A percentile compares a stretch with the other conserved stretches of the same genome.
phyloP scores from a whole-genome alignment of 2,888 invertebrate genomes.

The Dicycla oo region DNA sequence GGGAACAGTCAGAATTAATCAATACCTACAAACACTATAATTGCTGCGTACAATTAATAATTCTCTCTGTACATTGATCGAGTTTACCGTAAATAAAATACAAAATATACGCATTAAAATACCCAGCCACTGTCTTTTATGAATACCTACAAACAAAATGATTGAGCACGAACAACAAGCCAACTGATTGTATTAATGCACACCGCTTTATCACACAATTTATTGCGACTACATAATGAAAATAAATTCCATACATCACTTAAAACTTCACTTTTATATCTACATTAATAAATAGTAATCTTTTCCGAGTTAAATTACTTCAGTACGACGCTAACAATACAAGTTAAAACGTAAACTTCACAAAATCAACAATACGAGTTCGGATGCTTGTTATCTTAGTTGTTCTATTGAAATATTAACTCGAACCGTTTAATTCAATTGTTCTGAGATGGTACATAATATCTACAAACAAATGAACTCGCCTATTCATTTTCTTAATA shows the following conservation, averaged over 20 bases:
- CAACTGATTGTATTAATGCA: conserved; percentile 51
- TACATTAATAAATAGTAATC: conserved; percentile 33
- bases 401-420: conserved; percentile 68
- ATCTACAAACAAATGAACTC: conserved; percentile 50
- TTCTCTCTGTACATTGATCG: not conserved
- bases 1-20: conserved; percentile 41
- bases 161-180: conserved; percentile 44
- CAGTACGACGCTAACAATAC: conserved; percentile 10
- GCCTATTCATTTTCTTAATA: conserved; percentile 46
- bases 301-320: conserved; percentile 38
- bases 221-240: conserved; percentile 43
- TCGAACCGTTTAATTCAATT: conserved; percentile 63
- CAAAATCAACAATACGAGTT: conserved; percentile 64
- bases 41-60: conserved; percentile 16
- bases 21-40: conserved; percentile 35
- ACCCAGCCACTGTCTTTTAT: conserved; percentile 29
- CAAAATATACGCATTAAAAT: conserved; percentile 27
- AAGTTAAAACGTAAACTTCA: conserved; percentile 44
- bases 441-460: conserved; percentile 43
- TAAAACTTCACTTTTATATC: conserved; percentile 29
- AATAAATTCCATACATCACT: conserved; percentile 49
- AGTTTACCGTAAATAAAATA: conserved; percentile 7
- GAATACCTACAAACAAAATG: conserved; percentile 38
- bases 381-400: conserved; percentile 66
- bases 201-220: conserved; percentile 43